Conservation (phyloP, 2,113 vertebrate genomes). For the Nyctereutes procyonoides region DNA sequence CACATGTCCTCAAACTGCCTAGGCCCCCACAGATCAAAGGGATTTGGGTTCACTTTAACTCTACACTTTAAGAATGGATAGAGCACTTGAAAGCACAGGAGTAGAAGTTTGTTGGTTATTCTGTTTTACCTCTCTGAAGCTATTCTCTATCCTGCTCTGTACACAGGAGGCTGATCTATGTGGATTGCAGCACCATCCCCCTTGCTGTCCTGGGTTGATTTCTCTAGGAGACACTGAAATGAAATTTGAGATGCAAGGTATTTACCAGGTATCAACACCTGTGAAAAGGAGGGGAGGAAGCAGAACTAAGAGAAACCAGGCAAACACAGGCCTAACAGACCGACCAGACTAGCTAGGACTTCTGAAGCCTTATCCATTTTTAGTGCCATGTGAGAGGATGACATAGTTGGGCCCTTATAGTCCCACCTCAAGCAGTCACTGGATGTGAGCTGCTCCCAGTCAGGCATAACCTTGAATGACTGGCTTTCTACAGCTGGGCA, state of each 20-base stretch:
- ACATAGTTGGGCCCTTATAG: background rate
- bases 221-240: background rate
- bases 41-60: background rate
- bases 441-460: background rate
- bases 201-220: background rate
- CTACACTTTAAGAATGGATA: background rate
- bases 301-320: background rate
- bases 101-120: background rate
- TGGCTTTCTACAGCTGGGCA: background rate
- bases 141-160: background rate
- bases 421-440: fast-evolving
- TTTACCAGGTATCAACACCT: background rate
- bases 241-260: background rate
- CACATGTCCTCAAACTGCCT: background rate
- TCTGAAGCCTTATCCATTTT: background rate
- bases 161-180: background rate
- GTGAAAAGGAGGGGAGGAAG: background rate
- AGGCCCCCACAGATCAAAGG: background rate
- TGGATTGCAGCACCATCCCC: background rate
- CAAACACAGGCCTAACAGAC: background rate
- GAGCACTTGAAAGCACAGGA: background rate
- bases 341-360: fast-evolving
- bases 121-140: background rate
- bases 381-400: background rate
- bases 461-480: background rate